These are phyloP conservation scores for Montipora foliosa DNA, from an alignment of 64 coral and sea anemone species.

Conservation along the genomic window DNA sequence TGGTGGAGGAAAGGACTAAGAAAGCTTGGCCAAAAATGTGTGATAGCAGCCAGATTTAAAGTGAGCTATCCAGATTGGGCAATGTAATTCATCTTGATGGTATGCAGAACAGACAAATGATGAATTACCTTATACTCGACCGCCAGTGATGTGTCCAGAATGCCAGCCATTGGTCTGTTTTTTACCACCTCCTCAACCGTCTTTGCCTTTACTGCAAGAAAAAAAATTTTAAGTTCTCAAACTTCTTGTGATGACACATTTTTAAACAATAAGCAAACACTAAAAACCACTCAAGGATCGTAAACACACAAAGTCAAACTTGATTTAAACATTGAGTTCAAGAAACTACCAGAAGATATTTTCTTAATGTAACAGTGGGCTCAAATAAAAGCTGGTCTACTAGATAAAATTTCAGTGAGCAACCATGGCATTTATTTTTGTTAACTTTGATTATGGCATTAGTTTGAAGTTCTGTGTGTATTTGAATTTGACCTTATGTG, in stretches of 20 bases:
- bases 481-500: slow-evolving; percentile 10
- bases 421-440: neutral
- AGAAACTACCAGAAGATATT: slow-evolving; percentile 8
- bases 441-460: slow-evolving; percentile 11
- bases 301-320: neutral
- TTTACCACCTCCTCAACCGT: neutral
- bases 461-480: slow-evolving; percentile 6
- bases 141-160: neutral
- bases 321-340: slow-evolving; percentile 8
- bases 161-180: neutral
- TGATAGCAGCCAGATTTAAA: slow-evolving; percentile 1
- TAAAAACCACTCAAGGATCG: neutral
- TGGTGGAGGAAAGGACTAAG: too few relatives aligned
- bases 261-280: neutral
- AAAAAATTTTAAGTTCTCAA: neutral
- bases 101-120: slow-evolving; percentile 8
- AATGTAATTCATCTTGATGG: neutral
- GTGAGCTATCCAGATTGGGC: neutral
- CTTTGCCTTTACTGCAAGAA: slow-evolving; percentile 1
- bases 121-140: slow-evolving; percentile 1
- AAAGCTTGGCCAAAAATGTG: neutral
- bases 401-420: slow-evolving; percentile 10
- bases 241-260: neutral
- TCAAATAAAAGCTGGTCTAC: slow-evolving; percentile 10
- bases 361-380: slow-evolving; percentile 16